Percentiles rank a stretch among this genome's conserved stretches.
These are phyloP conservation scores for Trilocha varians DNA, from an alignment of 2,888 invertebrate species.

Conservation along the genomic window DNA sequence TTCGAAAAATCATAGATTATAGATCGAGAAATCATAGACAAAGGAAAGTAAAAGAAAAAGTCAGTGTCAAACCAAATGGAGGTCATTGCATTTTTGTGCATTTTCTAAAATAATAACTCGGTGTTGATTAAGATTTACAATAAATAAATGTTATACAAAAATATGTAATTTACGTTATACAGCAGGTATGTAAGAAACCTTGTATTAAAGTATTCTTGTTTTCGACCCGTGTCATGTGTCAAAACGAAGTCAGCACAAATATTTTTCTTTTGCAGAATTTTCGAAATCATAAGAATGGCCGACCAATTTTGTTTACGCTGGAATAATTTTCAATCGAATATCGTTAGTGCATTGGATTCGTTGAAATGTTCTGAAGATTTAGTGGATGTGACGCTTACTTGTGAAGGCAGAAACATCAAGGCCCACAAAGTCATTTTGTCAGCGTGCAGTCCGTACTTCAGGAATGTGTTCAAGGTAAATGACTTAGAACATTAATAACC, in stretches of 20 bases:
- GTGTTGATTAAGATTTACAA: constrained; percentile 21
- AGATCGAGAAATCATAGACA: constrained; percentile 8
- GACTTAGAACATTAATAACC: constrained; percentile 66
- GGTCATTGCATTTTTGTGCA: constrained; percentile 70
- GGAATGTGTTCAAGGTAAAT: constrained; percentile 81
- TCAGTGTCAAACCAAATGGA: constrained; percentile 57
- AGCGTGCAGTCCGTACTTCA: constrained; percentile 83
- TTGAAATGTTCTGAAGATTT: constrained; percentile 79
- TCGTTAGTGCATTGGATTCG: constrained; percentile 79
- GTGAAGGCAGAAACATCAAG: constrained; percentile 80
- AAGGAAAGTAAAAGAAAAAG: constrained; percentile 53
- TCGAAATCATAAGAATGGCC: constrained; percentile 58
- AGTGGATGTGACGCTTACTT: constrained; percentile 81
- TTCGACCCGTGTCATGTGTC: constrained; percentile 27
- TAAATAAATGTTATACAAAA: constrained; percentile 20
- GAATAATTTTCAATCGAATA: constrained; percentile 82
- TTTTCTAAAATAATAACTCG: constrained; percentile 27
- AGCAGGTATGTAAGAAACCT: constrained; percentile 25
- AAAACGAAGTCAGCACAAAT: constrained; percentile 26
- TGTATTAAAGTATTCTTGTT: constrained; percentile 7
- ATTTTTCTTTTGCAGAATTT: constrained; percentile 40
- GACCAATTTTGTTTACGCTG: constrained; percentile 83
- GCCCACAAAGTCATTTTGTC: constrained; percentile 84
- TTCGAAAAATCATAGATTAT: neutral
- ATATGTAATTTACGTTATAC: constrained; percentile 33